A percentile compares a stretch with the other conserved stretches of the same genome.
These are phyloP conservation scores for Stomorhina lunata DNA, from an alignment of 2,888 invertebrate species.

Conservation along the genomic window DNA sequence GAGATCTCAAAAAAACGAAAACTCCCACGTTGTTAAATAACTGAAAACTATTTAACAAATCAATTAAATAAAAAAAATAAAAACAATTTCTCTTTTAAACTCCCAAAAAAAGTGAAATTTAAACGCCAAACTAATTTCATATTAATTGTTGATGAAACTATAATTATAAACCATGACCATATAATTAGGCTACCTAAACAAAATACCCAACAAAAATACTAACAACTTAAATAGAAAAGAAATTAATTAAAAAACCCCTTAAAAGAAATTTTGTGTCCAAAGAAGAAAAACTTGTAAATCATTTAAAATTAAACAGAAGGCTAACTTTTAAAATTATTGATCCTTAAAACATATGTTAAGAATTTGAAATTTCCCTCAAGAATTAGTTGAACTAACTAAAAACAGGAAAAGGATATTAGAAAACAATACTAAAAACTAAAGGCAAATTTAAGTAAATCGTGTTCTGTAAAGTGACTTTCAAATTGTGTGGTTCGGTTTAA, in stretches of 20 bases:
- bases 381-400: not conserved
- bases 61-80: conserved; percentile 49
- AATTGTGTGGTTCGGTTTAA: not conserved
- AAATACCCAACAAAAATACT: not conserved
- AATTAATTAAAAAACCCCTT: conserved; percentile 1
- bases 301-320: conserved; percentile 7
- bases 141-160: conserved; percentile 61
- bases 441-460: conserved; percentile 30
- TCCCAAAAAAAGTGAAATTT: conserved; percentile 24
- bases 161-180: conserved; percentile 55
- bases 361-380: conserved; percentile 36
- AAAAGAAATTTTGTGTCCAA: not conserved
- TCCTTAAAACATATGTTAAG: conserved; percentile 51
- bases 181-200: conserved; percentile 61
- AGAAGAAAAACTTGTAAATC: conserved; percentile 6
- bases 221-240: not conserved
- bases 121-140: conserved; percentile 47
- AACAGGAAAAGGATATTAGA: conserved; percentile 17
- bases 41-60: conserved; percentile 47
- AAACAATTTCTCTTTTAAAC: not conserved
- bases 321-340: not conserved
- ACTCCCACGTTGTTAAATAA: conserved; percentile 49
- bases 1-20: not conserved
- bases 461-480: conserved; percentile 19
- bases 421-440: not conserved